phyloP scores from a whole-genome alignment of 2,797 vertebrate species.

The Apogon talboti region DNA sequence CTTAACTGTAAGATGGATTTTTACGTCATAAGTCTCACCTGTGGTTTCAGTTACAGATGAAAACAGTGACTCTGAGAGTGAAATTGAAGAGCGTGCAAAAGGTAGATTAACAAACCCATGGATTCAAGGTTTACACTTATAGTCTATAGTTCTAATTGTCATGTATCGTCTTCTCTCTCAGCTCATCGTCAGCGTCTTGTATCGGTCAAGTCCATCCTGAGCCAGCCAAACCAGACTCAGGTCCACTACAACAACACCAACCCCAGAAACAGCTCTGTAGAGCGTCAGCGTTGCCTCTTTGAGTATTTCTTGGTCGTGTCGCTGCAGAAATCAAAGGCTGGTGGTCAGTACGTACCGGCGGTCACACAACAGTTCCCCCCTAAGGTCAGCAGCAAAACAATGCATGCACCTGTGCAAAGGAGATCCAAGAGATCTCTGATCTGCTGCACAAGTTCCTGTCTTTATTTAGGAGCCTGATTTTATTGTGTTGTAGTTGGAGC shows the following conservation, averaged over 20 bases:
- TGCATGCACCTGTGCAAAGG: neutral
- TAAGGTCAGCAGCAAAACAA: conserved; percentile 78
- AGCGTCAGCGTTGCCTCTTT: conserved; percentile 88
- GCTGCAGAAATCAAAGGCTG: conserved; percentile 87
- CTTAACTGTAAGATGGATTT: neutral
- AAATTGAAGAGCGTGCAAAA: conserved; percentile 90
- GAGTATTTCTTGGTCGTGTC: conserved; percentile 93
- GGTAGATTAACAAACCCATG: conserved; percentile 67
- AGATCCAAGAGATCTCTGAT: neutral
- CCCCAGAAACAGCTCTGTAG: conserved; percentile 30
- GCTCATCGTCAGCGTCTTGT: conserved; percentile 69
- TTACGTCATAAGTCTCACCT: neutral
- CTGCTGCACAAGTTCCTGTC: neutral
- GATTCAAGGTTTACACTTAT: too few relatives aligned
- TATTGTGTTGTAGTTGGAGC: conserved; percentile 83
- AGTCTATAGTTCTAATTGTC: neutral
- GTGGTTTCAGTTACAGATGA: conserved; percentile 87
- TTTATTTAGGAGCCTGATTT: neutral
- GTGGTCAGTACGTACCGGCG: conserved; percentile 85
- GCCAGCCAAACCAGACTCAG: conserved; percentile 38
- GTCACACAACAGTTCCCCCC: conserved; percentile 92
- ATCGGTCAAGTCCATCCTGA: conserved; percentile 71
- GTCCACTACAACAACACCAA: conserved; percentile 44
- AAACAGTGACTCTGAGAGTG: conserved; percentile 93
- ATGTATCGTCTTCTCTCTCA: conserved; percentile 1